Conservation (phyloP, 2,797 vertebrate species). For the Danio tinwini region DNA sequence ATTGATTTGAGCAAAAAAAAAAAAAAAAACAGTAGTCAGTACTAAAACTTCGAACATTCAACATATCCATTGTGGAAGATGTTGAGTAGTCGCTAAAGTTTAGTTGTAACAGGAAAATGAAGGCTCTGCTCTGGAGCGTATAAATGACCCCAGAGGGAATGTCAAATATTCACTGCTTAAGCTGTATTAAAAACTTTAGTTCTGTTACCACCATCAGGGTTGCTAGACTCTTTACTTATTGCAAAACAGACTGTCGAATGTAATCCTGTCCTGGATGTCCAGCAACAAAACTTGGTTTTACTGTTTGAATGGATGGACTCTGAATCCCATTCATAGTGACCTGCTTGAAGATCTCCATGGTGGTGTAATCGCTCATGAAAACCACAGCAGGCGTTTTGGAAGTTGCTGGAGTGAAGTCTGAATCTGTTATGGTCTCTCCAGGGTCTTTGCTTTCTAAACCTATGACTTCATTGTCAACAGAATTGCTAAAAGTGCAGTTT, state of each 20-base stretch:
- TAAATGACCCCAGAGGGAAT: neutral
- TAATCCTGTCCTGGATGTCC: slow-evolving; percentile 65
- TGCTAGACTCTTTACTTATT: neutral
- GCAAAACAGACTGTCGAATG: slow-evolving; percentile 64
- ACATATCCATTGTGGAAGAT: neutral
- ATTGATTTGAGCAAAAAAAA: too few species aligned
- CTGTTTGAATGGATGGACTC: slow-evolving; percentile 20
- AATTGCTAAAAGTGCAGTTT: neutral
- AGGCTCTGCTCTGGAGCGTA: too few species aligned
- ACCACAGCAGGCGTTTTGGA: slow-evolving; percentile 23
- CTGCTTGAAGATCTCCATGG: slow-evolving; percentile 82
- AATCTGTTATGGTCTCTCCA: neutral
- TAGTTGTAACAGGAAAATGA: neutral
- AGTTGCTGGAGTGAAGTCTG: neutral
- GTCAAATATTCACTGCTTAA: neutral
- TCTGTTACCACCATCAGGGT: slow-evolving; percentile 32
- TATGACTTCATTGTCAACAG: neutral
- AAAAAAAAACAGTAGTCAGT: too few species aligned
- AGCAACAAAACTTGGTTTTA: slow-evolving; percentile 38
- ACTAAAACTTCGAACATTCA: too few species aligned
- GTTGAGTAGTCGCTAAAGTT: neutral
- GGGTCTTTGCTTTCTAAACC: neutral
- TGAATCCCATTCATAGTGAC: neutral
- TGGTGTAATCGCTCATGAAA: slow-evolving; percentile 78
- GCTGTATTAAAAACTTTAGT: neutral